Base-by-base conservation (phyloP, 1,140 invertebrate genomes). In the Heliothis virescens region DNA sequence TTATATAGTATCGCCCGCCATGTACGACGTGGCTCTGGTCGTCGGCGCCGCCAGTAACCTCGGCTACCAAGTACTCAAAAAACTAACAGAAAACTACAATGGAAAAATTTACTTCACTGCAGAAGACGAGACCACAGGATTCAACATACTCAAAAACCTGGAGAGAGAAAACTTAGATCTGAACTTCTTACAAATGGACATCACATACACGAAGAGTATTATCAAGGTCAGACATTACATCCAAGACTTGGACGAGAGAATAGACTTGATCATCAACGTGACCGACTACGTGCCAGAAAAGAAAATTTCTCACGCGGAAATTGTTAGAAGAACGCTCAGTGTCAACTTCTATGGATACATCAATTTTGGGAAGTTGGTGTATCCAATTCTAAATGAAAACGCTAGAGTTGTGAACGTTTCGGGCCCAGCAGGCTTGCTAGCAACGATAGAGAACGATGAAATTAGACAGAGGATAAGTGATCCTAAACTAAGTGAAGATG, bases 321-420 rank as follows among this genome's bases (percentile, higher is more conserved):
- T 89, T 83, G 92, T 94, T 0, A 86, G 91, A 80, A 86, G 89
- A 81, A 94, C 87, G 9, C 82, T 94, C 50, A 91, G 90, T 73
- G 89, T 93, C 0, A 94, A 92, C 67, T 94, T 94, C 79, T 94
- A 94, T 67, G 93, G 93, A 12, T 93, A 89, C 72, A 93, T 94
- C 18, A 94, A 94, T 82, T 94, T 94, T 73, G 93, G 93, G 3
- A 94, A 94, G 79, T 81, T 94, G 12, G 79, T 94, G 15, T 94
- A 94, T 81, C 92, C 92, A 9, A 75, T 94, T 18, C 57, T 94
- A n/a, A 89, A 82, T 69, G 89, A 93, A 62, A 87, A 92, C 34
- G 93, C 91, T 2, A 89, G 90, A 83, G 93, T 94, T 3, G 85
- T 94, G 0, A 94, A 94, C 60, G 93, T 94, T 1, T 94, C 93